Evolutionary conservation across 2,113 vertebrate genomes (phyloP), one percentile per base, ranked within the genome.

Genomic region (Channa argus): DNA sequence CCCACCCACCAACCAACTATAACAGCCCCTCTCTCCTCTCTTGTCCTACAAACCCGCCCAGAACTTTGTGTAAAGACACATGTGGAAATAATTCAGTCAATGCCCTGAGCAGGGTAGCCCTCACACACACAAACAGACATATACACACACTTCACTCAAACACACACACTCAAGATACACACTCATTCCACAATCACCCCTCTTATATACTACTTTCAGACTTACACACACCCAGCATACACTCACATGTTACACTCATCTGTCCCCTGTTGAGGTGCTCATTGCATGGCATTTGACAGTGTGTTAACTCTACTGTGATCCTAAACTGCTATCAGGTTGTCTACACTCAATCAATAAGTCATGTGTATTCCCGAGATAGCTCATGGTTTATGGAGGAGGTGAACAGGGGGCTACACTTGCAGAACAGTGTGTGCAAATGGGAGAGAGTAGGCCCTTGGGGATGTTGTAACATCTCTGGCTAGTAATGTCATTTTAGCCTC

Each of bases 21-120:
- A 85, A 88, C 86, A 88, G 77, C 89, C 85, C 85, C 83, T 24
- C 77, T 73, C 87, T 86, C 68, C 73, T 81, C 68, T 67, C 89
- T 87, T 87, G 88, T 89, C 90, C 89, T 88, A 83, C 86, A 87
- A 92, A 93, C 93, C 92, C 87, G 92, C 93, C 91, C 93, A 93
- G 92, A 93, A 92, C 91, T 92, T 91, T 92, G 91, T 77, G 87
- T 94, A 93, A 92, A 95, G 92, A 92, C 90, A 94, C 93, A 95
- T 94, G 92, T 94, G 94, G 93, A 95, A 95, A 92, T 92, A 94
- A 95, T 94, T 94, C 93, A 92, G 89, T 82, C 91, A 92, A 92
- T 94, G 91, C 92, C 91, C 92, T 93, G 89, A 92, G 93, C 90
- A 93, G 92, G 91, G 90, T 88, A 92, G 91, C 91, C 90, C 90